These are phyloP conservation scores for Nemoura dubitans DNA, from an alignment of 2,888 invertebrate species.

Conservation along the genomic window DNA sequence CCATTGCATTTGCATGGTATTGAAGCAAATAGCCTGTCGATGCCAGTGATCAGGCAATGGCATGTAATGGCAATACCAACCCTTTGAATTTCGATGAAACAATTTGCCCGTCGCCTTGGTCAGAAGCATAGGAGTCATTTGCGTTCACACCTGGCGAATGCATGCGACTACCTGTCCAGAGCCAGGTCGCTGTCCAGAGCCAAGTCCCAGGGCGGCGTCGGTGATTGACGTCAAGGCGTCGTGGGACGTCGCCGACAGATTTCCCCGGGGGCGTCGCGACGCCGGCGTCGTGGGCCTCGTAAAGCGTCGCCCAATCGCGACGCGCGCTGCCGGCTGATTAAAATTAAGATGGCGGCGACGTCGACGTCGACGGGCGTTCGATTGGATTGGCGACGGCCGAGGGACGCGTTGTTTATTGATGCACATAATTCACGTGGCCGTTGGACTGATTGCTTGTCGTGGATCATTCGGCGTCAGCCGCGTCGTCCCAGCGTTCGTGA, in stretches of 20 bases:
- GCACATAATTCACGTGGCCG: neutral
- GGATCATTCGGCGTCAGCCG: neutral
- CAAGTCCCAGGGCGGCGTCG: neutral
- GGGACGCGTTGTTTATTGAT: neutral
- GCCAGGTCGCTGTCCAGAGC: too few relatives aligned
- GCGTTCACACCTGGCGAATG: too few relatives aligned
- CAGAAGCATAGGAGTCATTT: too few relatives aligned
- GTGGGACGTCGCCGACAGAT: constrained; percentile 9
- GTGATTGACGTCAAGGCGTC: neutral
- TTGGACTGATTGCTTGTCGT: neutral
- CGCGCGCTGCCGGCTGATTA: neutral
- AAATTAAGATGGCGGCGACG: neutral
- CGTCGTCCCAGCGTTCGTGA: too few relatives aligned
- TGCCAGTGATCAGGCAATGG: too few relatives aligned
- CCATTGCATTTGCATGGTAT: too few relatives aligned
- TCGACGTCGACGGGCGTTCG: neutral
- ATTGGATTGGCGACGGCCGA: neutral
- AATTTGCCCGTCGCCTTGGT: too few relatives aligned
- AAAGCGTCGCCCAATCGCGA: neutral
- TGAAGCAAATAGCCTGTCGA: too few relatives aligned
- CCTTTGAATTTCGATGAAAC: too few relatives aligned
- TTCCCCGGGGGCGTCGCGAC: neutral
- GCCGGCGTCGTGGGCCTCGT: neutral
- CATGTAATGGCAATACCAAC: too few relatives aligned
- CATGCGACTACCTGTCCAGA: too few relatives aligned